Evolutionary conservation across 2,888 invertebrate species (phyloP), one percentile per base, ranked within the genome.

Genomic region (Rotaria socialis): DNA sequence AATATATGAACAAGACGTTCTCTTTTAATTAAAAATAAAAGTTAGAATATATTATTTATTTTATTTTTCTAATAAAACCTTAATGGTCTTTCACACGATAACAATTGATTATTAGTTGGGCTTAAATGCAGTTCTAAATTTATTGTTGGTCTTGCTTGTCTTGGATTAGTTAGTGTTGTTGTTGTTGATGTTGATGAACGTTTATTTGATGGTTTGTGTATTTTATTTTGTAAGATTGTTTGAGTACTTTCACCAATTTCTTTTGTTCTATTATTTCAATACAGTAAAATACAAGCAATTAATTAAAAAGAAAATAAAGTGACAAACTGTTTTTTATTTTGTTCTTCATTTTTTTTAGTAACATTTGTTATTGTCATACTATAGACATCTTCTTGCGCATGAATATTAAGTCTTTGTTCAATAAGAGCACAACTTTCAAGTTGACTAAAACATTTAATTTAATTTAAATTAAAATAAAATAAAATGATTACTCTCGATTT

Each of bases 371-470:
- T 67, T 27, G 67, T 67, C 67, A 35, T 67, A 35, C 35, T 35
- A 35, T 67, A 67, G 14, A 67, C 67, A 67, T 67, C 67, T 67
- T 67, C 67, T 67, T 67, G 67, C 1, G 67, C 67, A 27, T 67
- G 67, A 67, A 67, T 16, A 67, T 67, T 67, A 35, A 67, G 11
- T 67, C 35, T 2, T 67, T 67, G 35, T 67, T 67, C 67, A 35
- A 67, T 67, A 16, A 27, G 16, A 14, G 14, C 35, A 67, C 67
- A 67, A 35, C 67, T 14, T 35, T 67, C 67, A 27, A 67, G 35
- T 35, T 67, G 67, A 67, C 67, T 67, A 67, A 35, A 50, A 50
- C 11, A 11, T 50, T 11, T 11, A 1, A 16, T 16, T 16, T 55
- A 1, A 55, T 55, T 55, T 16, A 16, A 16, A 50, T 50, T 11